Conservation (phyloP, 2,113 vertebrate genomes). For the Leucoraja erinaceus region DNA sequence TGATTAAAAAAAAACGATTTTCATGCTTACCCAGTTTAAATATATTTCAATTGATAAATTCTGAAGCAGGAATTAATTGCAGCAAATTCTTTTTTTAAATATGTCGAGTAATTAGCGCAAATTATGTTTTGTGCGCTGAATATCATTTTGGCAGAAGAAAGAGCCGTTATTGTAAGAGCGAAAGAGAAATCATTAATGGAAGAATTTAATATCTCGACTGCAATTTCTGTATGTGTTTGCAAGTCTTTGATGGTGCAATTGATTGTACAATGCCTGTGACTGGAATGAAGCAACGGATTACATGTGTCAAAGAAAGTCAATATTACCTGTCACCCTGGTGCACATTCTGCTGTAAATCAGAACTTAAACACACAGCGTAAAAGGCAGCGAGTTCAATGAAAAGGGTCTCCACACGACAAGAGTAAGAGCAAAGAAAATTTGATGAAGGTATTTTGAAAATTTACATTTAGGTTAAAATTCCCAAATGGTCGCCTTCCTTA, state of each 20-base stretch:
- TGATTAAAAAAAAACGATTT: too few relatives aligned
- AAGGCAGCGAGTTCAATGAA: constrained; percentile 49
- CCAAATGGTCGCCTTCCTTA: too few relatives aligned
- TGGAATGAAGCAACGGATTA: constrained; percentile 78
- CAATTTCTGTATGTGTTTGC: constrained; percentile 65
- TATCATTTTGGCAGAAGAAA: constrained; percentile 79
- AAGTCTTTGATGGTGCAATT: constrained; percentile 80
- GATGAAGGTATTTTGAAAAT: constrained; percentile 20
- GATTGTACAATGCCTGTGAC: constrained; percentile 81
- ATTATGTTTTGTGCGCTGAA: constrained; percentile 57
- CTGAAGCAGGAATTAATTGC: neutral
- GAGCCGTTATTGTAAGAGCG: constrained; percentile 79
- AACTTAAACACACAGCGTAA: constrained; percentile 69
- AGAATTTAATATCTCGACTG: constrained; percentile 69
- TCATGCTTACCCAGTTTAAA: neutral
- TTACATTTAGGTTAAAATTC: neutral
- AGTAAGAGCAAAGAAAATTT: constrained; percentile 18
- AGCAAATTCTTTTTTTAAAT: constrained; percentile 40
- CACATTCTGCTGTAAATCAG: constrained; percentile 74
- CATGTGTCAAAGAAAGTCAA: constrained; percentile 74
- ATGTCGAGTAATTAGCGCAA: constrained; percentile 61
- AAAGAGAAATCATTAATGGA: constrained; percentile 63
- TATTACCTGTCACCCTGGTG: constrained; percentile 59
- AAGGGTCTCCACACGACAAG: constrained; percentile 41
- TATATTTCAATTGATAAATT: neutral